Conservation (phyloP, 2,888 invertebrate species). For the Xestoiulus laeticollis region DNA sequence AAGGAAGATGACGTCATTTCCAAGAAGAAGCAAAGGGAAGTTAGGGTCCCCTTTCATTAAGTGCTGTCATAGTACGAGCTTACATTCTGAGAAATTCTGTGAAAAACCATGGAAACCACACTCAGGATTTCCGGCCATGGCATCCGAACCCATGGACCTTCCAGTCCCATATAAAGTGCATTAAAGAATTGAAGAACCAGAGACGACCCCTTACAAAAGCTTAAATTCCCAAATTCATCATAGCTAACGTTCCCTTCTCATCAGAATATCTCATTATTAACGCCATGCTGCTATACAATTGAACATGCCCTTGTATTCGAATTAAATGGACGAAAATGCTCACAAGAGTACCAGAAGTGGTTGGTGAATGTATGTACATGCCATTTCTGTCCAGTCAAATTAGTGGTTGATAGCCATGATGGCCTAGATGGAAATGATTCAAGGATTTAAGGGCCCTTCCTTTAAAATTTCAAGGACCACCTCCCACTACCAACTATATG, state of each 20-base stretch:
- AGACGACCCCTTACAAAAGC: background rate
- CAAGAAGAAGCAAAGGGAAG: background rate
- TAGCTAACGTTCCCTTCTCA: background rate
- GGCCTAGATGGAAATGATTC: no score
- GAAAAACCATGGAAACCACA: slow-evolving; percentile 5
- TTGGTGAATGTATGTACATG: no score
- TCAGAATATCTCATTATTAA: background rate
- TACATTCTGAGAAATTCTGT: background rate
- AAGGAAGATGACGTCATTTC: background rate
- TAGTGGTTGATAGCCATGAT: no score
- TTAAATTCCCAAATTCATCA: background rate
- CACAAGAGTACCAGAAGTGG: no score
- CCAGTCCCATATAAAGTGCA: background rate
- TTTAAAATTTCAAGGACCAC: no score
- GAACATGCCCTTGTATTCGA: background rate
- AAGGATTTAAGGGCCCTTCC: no score
- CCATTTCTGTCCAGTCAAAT: no score
- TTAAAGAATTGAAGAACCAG: background rate
- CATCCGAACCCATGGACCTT: background rate
- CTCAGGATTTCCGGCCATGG: background rate
- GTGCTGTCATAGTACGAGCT: background rate
- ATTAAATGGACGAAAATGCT: no score
- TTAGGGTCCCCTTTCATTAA: background rate
- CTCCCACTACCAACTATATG: no score
- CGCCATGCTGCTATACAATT: background rate